These are phyloP conservation scores for Orussus abietinus DNA, from an alignment of 1,140 invertebrate species.

Conservation along the genomic window DNA sequence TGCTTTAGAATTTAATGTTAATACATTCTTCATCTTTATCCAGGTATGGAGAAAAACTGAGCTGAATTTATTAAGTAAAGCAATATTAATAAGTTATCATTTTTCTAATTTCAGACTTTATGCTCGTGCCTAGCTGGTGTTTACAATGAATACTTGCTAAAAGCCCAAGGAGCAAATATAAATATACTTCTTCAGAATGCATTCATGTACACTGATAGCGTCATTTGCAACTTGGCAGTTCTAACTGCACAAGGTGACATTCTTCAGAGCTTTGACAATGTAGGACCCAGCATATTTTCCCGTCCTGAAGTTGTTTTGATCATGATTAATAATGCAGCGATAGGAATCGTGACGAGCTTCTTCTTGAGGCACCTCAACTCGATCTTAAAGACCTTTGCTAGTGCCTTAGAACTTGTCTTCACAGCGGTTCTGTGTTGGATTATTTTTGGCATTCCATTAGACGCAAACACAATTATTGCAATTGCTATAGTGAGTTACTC, in stretches of 20 bases:
- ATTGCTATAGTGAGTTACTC: slow-evolving; percentile 81
- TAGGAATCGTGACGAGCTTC: slow-evolving; percentile 91
- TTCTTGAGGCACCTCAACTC: slow-evolving; percentile 92
- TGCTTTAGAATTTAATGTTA: slow-evolving; percentile 61
- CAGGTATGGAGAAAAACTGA: slow-evolving; percentile 43
- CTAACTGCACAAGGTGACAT: slow-evolving; percentile 66
- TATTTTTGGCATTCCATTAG: slow-evolving; percentile 83
- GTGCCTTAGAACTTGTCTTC: slow-evolving; percentile 87
- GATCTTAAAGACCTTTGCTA: slow-evolving; percentile 94
- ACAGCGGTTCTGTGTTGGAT: slow-evolving; percentile 87
- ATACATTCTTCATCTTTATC: slow-evolving; percentile 68
- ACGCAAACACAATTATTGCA: slow-evolving; percentile 76
- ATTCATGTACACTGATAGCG: slow-evolving; percentile 95
- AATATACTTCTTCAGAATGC: slow-evolving; percentile 93
- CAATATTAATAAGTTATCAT: slow-evolving; percentile 19
- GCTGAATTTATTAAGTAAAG: slow-evolving; percentile 1
- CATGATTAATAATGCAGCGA: slow-evolving; percentile 84
- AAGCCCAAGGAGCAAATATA: slow-evolving; percentile 75
- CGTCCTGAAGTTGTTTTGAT: slow-evolving; percentile 68
- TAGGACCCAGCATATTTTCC: slow-evolving; percentile 34
- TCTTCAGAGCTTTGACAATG: slow-evolving; percentile 59
- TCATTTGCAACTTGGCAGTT: slow-evolving; percentile 78
- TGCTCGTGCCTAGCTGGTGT: slow-evolving; percentile 93
- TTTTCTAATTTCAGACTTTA: slow-evolving; percentile 70
- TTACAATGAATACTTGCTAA: slow-evolving; percentile 94